Evolutionary conservation across 2,113 vertebrate species (phyloP).

Genomic region (Cyanoderma ruficeps): DNA sequence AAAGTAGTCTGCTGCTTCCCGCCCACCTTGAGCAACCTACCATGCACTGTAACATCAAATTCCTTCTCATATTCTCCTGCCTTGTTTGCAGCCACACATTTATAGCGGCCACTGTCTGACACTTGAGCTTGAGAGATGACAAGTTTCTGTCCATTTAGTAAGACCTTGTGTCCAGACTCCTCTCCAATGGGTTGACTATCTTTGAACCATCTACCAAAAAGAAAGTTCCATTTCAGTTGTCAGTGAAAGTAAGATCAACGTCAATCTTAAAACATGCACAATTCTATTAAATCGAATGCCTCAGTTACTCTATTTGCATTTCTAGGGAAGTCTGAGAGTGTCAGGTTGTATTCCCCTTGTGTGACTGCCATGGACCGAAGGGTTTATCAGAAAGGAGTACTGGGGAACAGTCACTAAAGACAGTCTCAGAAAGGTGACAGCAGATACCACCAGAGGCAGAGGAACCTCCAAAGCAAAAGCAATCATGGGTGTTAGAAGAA

Average conservation of each 20-base stretch:
- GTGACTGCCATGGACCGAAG: not conserved
- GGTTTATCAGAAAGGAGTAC: not conserved
- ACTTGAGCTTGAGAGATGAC: slow-evolving; percentile 84
- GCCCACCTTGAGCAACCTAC: slow-evolving; percentile 59
- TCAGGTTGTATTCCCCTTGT: not conserved
- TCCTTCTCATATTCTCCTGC: slow-evolving; percentile 85
- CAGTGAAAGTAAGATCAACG: not conserved
- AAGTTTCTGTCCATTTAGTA: slow-evolving; percentile 82
- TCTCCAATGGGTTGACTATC: slow-evolving; percentile 80
- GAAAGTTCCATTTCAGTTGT: not conserved
- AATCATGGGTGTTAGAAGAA: not conserved
- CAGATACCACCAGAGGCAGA: not conserved
- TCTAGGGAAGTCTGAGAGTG: not conserved
- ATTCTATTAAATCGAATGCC: not conserved
- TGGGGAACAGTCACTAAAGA: not conserved
- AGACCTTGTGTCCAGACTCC: slow-evolving; percentile 75
- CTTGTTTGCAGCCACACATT: slow-evolving; percentile 87
- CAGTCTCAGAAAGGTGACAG: not conserved
- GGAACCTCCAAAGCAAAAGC: not conserved
- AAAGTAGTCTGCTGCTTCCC: not conserved
- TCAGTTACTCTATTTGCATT: not conserved
- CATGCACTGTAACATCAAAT: slow-evolving; percentile 90
- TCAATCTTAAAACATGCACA: not conserved
- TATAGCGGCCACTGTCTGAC: slow-evolving; percentile 87
- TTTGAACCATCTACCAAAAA: slow-evolving; percentile 87